Evolutionary conservation across 2,113 vertebrate species (phyloP).

Genomic region (Bolborhynchus lineola): DNA sequence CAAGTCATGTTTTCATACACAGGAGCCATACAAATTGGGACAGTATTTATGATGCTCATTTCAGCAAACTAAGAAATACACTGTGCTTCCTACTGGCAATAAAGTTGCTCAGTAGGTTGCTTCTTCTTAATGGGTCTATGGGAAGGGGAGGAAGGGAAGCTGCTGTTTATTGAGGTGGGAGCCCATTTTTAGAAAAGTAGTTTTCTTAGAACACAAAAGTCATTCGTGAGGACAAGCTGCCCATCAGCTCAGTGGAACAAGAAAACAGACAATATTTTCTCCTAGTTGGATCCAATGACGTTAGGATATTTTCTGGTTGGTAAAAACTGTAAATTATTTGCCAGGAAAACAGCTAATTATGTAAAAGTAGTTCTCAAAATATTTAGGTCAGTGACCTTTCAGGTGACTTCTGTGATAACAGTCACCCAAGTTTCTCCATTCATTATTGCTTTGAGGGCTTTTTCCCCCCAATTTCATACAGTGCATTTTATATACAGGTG

Average conservation of each 20-base stretch:
- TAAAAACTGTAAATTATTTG: background rate
- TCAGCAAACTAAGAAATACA: background rate
- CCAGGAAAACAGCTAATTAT: background rate
- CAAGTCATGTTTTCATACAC: background rate
- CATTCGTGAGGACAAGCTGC: background rate
- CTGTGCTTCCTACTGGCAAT: rapidly evolving
- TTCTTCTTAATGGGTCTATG: background rate
- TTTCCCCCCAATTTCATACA: background rate
- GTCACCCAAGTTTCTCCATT: background rate
- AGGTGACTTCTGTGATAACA: background rate
- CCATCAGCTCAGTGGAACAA: background rate
- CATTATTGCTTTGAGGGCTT: background rate
- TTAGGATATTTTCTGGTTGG: background rate
- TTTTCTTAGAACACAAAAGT: background rate
- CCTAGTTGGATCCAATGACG: background rate
- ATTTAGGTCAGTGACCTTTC: background rate
- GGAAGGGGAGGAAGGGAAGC: background rate
- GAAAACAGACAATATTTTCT: background rate
- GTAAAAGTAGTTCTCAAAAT: background rate
- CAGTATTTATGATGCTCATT: background rate
- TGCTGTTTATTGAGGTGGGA: background rate
- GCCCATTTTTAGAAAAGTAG: background rate
- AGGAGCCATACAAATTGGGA: background rate
- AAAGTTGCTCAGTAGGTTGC: background rate
- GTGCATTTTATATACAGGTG: background rate